Percentiles rank a stretch among this genome's conserved stretches.
These are phyloP conservation scores for Pangasius sanitwongsei DNA, from an alignment of 2,797 vertebrate genomes.

Conservation along the genomic window DNA sequence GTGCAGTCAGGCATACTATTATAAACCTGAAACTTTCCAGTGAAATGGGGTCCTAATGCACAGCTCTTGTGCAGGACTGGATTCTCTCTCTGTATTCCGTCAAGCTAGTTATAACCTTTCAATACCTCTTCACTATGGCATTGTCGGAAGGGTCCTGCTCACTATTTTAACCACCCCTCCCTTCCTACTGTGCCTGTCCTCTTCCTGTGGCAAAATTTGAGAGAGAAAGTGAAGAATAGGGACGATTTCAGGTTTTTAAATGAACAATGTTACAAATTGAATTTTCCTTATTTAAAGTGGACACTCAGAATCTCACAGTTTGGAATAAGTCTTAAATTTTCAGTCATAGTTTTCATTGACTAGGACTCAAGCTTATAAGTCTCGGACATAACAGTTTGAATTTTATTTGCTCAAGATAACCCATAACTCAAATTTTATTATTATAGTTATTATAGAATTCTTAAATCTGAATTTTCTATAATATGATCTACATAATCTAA, in stretches of 20 bases:
- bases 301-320: background rate
- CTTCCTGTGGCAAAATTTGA: constrained; percentile 3
- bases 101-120: background rate
- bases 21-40: constrained; percentile 29
- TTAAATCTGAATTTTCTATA: background rate
- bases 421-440: background rate
- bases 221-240: background rate
- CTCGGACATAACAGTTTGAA: background rate
- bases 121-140: background rate
- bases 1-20: constrained; percentile 20
- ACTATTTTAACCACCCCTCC: background rate
- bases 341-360: background rate
- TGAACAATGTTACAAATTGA: background rate
- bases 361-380: background rate
- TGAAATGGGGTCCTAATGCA: background rate
- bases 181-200: background rate
- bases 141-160: background rate
- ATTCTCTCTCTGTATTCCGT: background rate
- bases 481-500: background rate
- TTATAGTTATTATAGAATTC: background rate
- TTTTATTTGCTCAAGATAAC: background rate
- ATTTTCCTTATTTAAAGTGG: background rate
- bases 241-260: background rate
- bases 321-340: background rate
- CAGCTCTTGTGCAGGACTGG: background rate